Evolutionary conservation across 2,113 vertebrate species (phyloP).

Genomic region (Progne subis): DNA sequence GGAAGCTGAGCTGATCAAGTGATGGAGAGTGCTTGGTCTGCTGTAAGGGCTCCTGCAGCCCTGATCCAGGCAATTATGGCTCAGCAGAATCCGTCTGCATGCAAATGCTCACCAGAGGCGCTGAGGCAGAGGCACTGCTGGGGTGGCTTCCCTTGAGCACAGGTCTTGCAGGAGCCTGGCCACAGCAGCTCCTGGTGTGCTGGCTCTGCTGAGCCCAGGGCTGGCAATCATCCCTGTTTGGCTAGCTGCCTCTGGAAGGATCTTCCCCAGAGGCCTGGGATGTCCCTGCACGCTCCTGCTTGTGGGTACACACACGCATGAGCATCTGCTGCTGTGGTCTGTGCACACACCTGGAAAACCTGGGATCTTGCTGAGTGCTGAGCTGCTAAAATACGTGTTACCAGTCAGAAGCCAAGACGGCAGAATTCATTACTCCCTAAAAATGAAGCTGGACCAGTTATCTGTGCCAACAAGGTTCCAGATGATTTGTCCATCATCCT

Average conservation of each 20-base stretch:
- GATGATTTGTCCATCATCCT: neutral
- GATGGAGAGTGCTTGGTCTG: neutral
- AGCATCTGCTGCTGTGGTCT: neutral
- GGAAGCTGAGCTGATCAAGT: neutral
- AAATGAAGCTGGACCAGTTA: neutral
- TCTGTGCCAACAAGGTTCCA: neutral
- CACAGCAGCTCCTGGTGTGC: rapidly evolving
- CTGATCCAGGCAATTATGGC: neutral
- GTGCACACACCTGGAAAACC: neutral
- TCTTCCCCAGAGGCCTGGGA: neutral
- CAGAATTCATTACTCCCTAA: neutral
- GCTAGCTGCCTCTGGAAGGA: neutral
- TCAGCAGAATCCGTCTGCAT: neutral
- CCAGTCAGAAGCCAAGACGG: neutral
- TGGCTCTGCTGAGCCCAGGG: neutral
- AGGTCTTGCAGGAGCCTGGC: neutral
- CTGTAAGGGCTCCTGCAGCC: neutral
- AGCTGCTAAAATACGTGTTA: neutral
- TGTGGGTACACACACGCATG: rapidly evolving
- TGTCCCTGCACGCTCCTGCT: neutral
- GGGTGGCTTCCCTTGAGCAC: neutral
- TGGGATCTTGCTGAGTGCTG: neutral
- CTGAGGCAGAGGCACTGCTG: rapidly evolving
- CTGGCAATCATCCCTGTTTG: neutral
- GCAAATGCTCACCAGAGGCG: neutral